Base-by-base conservation (phyloP, 2,797 vertebrate species). In the Monodelphis domestica region DNA sequence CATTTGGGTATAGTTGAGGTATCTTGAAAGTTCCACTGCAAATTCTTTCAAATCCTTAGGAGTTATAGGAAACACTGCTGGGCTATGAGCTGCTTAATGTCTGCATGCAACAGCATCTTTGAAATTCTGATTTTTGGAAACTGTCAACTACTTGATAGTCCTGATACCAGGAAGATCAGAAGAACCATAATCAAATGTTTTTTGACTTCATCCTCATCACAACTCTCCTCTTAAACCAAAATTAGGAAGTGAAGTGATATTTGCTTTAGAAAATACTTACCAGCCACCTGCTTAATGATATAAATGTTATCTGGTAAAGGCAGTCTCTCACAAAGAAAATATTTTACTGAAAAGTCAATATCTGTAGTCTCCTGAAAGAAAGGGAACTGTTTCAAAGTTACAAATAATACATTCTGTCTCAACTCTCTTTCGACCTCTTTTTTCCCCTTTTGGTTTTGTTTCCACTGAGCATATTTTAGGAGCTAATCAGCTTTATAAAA, bases 401-500 rank as follows among this genome's bases (percentile, higher is more conserved):
- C 93, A 87, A 94, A 95, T 97, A 97, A 97, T 98, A 97, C 91
- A 90, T 94, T 94, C 97, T 96, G 94, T 96, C 94, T 97, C 95
- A 96, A 96, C 90, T 90, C 95, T 97, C 93, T 96, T 97, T 97
- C 97, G 91, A 94, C 97, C 94, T 51, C 95, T 96, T 96, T 51
- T 91, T 70, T 26, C 53, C 53, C 54, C 12, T 91, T 95, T 93
- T 88, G 54, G 93, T 96, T 98, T 98, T 98, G 97, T 98, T 98
- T 98, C 97, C 96, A 97, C 96, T 98, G 93, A 97, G 97, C 97
- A 98, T 98, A 98, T 98, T 98, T 98, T 98, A 98, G 97, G 97
- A 97, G 97, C 97, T 98, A 98, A 98, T 98, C 98, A 98, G 96
- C 96, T 95, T 98, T 98, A 98, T 98, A 98, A 98, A 98, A 98